These are phyloP conservation scores for Mastigias papua DNA, from an alignment of 30 jellyfish, hydroid and myxozoan genomes.

Conservation along the genomic window DNA sequence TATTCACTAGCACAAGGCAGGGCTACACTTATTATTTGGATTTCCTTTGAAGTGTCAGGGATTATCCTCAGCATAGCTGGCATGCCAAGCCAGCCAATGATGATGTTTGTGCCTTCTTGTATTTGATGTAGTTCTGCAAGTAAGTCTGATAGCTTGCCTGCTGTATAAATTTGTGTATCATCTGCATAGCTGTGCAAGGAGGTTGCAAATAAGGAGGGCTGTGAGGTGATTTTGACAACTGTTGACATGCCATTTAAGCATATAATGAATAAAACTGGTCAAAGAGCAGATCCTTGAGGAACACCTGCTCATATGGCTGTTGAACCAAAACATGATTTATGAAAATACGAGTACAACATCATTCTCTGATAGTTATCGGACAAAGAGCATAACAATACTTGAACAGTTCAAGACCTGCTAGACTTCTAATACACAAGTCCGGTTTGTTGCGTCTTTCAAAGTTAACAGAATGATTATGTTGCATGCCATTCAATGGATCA, in stretches of 20 bases:
- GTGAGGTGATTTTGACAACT: slow-evolving; percentile 40
- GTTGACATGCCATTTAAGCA: slow-evolving; percentile 40
- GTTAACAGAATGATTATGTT: too few relatives aligned
- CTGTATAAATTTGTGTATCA: slow-evolving; percentile 43
- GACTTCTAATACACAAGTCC: too few relatives aligned
- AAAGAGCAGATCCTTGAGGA: slow-evolving; percentile 45
- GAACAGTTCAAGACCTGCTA: too few relatives aligned
- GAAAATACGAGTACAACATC: too few relatives aligned
- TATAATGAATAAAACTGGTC: slow-evolving; percentile 57
- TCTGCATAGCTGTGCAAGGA: slow-evolving; percentile 30
- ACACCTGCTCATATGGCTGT: too few relatives aligned
- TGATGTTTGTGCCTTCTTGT: slow-evolving; percentile 60
- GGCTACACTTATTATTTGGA: slow-evolving; percentile 37
- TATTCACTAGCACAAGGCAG: slow-evolving; percentile 28
- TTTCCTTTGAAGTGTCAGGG: slow-evolving; percentile 24
- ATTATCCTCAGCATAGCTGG: slow-evolving; percentile 40
- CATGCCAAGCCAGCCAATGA: slow-evolving; percentile 48
- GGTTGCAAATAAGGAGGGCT: slow-evolving; percentile 38
- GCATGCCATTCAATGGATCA: too few relatives aligned
- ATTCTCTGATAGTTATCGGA: too few relatives aligned
- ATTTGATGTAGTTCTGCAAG: slow-evolving; percentile 44
- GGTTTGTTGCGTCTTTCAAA: too few relatives aligned
- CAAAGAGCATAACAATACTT: too few relatives aligned
- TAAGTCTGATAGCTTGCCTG: slow-evolving; percentile 51
- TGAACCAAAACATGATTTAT: too few relatives aligned